Conservation (phyloP, 64 coral and sea anemone genomes). For the Anthopleura sola region DNA sequence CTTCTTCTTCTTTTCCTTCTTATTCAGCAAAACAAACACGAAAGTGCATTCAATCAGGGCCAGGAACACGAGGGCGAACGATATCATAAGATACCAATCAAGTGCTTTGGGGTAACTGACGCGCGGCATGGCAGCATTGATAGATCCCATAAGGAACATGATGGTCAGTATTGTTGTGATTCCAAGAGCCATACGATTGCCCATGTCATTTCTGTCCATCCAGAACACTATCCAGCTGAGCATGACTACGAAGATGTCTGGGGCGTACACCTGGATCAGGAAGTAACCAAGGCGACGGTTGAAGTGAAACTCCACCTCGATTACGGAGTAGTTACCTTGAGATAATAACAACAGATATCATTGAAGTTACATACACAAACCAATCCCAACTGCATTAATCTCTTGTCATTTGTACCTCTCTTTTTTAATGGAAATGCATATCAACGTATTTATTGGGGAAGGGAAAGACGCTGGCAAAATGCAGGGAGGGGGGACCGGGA, state of each 20-base stretch:
- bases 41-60: constrained; percentile 70
- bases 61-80: constrained; percentile 78
- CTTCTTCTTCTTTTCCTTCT: neutral
- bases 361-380: neutral
- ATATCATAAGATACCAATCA: constrained; percentile 82
- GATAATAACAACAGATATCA: neutral
- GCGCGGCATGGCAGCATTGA: constrained; percentile 53
- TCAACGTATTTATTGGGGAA: too few species aligned
- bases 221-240: constrained; percentile 62
- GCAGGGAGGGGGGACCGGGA: too few species aligned
- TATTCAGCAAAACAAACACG: constrained; percentile 30
- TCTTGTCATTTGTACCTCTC: too few species aligned
- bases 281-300: constrained; percentile 36
- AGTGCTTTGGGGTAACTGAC: constrained; percentile 85
- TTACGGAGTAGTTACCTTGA: constrained; percentile 33
- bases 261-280: constrained; percentile 53
- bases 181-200: constrained; percentile 49
- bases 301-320: constrained; percentile 59
- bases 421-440: too few species aligned
- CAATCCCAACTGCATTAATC: neutral
- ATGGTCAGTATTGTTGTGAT: constrained; percentile 77
- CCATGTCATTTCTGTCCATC: constrained; percentile 55
- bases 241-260: constrained; percentile 47
- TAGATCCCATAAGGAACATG: constrained; percentile 67
- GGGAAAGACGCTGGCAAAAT: too few species aligned